Evolutionary conservation across 2,888 invertebrate genomes (phyloP).

Genomic region (Chaitophorus viminalis): DNA sequence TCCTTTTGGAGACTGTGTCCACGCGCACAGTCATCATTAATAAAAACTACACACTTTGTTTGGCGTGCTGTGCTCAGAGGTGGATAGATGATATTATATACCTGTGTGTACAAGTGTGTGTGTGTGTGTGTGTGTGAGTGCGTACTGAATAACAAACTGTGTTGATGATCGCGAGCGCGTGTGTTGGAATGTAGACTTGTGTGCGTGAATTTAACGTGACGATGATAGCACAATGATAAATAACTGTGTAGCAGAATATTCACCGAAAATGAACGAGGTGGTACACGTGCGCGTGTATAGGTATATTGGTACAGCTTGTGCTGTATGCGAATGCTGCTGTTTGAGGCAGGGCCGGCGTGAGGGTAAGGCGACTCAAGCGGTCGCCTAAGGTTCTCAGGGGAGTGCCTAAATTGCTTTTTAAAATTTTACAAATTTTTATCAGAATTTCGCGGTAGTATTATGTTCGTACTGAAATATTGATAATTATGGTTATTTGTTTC

Average conservation of each 20-base stretch:
- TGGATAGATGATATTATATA: neutral
- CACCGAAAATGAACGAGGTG: neutral
- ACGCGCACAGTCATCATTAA: slow-evolving; percentile 14
- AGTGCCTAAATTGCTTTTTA: too few species aligned
- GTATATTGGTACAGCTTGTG: too few species aligned
- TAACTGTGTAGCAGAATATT: neutral
- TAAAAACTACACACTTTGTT: neutral
- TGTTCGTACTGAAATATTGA: too few species aligned
- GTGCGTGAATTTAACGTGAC: neutral
- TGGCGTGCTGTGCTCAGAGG: neutral
- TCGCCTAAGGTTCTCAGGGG: too few species aligned
- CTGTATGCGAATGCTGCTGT: too few species aligned
- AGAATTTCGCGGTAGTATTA: too few species aligned
- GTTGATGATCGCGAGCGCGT: neutral
- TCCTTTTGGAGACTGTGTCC: neutral
- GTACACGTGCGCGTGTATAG: neutral
- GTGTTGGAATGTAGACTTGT: neutral
- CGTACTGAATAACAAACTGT: neutral
- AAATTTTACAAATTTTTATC: too few species aligned
- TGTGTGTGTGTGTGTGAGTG: too few species aligned
- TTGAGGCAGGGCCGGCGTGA: too few species aligned
- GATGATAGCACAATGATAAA: neutral
- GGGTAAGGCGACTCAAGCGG: too few species aligned
- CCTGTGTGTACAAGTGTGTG: neutral
- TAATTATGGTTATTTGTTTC: too few species aligned